phyloP scores from a whole-genome alignment of 2,797 vertebrate genomes.

The Leptoclinus maculatus region DNA sequence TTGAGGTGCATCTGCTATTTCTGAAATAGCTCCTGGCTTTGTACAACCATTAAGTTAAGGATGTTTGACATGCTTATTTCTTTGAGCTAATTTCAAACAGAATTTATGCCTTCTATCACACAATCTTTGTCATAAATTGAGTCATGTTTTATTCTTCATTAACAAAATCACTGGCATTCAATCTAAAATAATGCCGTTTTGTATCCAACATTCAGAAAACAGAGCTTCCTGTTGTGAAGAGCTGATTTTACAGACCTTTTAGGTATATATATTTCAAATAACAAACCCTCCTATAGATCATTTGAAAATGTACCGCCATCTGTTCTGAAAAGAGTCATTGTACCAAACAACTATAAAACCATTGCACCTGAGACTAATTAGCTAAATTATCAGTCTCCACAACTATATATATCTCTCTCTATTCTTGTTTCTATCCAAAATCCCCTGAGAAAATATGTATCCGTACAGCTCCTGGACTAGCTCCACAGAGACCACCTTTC shows the following conservation, averaged over 20 bases:
- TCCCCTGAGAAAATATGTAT: background rate
- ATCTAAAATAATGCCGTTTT: background rate
- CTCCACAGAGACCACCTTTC: background rate
- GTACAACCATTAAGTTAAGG: background rate
- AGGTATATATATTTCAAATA: background rate
- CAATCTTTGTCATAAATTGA: background rate
- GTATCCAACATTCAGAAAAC: background rate
- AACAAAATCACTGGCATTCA: background rate
- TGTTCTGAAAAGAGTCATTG: conserved; percentile 1
- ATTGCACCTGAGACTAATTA: background rate
- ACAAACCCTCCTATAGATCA: background rate
- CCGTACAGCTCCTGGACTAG: no score
- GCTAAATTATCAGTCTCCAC: background rate
- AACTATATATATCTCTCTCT: background rate
- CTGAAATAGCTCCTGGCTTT: conserved; percentile 5
- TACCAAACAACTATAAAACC: background rate
- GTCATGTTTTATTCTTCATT: background rate
- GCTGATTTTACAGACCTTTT: background rate
- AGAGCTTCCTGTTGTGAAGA: background rate
- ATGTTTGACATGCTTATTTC: background rate
- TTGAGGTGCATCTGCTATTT: conserved; percentile 3
- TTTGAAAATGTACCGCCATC: background rate
- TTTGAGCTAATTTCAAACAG: background rate
- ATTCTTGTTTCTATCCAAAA: background rate
- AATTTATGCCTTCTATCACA: background rate